These are phyloP conservation scores for Xestobium rufovillosum DNA, from an alignment of 2,888 invertebrate genomes.

Conservation along the genomic window DNA sequence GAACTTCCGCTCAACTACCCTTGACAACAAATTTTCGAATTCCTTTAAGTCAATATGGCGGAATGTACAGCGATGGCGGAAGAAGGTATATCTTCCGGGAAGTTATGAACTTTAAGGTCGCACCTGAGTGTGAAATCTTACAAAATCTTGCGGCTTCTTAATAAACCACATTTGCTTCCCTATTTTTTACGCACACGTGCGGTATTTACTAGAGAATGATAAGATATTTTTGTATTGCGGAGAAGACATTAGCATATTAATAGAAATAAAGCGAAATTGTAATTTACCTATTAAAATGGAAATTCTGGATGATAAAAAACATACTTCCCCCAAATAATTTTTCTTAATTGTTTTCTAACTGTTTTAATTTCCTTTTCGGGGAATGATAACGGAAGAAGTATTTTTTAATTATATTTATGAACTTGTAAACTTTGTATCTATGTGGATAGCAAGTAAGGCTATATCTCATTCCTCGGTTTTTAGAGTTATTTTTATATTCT, in stretches of 20 bases:
- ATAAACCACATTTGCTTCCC: too few relatives aligned
- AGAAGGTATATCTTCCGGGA: too few relatives aligned
- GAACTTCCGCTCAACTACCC: too few relatives aligned
- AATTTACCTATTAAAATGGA: conserved; percentile 34
- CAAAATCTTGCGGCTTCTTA: too few relatives aligned
- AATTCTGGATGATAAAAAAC: conserved; percentile 31
- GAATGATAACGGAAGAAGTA: conserved; percentile 27
- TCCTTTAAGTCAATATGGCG: too few relatives aligned
- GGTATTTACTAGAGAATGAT: too few relatives aligned
- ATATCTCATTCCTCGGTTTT: conserved; percentile 30
- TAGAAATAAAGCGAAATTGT: conserved; percentile 24
- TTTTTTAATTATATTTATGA: conserved; percentile 26
- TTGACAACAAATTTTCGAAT: too few relatives aligned
- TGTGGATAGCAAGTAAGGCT: conserved; percentile 8
- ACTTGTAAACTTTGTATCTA: conserved; percentile 29
- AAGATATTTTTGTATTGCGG: too few relatives aligned
- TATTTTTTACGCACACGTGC: too few relatives aligned
- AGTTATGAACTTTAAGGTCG: too few relatives aligned
- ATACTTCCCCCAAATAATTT: conserved; percentile 31
- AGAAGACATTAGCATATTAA: conserved; percentile 5
- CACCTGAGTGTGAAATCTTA: too few relatives aligned
- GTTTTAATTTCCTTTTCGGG: conserved; percentile 33
- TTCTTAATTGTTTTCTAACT: conserved; percentile 34
- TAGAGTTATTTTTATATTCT: conserved; percentile 34
- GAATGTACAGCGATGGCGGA: too few relatives aligned